A percentile compares a stretch with the other conserved stretches of the same genome.
Conservation (phyloP, 2,888 invertebrate genomes). For the Parasteatoda lunata region DNA sequence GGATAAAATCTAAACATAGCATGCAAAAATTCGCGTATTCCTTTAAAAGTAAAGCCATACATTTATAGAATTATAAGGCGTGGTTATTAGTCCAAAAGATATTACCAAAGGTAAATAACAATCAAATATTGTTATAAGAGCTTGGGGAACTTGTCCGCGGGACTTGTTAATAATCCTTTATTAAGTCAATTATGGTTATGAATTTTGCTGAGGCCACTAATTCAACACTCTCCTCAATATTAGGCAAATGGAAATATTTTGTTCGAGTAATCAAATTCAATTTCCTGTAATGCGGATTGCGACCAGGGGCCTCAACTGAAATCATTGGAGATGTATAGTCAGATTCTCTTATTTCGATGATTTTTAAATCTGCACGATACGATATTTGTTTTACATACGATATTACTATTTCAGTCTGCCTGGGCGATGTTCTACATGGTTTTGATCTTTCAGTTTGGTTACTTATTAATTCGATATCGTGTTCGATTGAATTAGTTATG, state of each 20-base stretch:
- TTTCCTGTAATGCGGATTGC: not conserved
- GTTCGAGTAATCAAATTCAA: not conserved
- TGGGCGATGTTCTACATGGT: constrained; percentile 5
- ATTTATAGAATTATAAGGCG: not conserved
- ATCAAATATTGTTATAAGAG: not conserved
- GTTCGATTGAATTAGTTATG: not conserved
- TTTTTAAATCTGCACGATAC: too few relatives aligned
- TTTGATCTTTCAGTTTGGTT: not conserved
- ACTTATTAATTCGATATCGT: not conserved
- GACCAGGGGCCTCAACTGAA: not conserved
- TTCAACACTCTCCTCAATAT: not conserved
- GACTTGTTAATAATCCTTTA: constrained; percentile 6
- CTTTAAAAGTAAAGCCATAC: not conserved
- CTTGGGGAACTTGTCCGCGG: not conserved
- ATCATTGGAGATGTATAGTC: constrained; percentile 10
- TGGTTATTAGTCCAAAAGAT: not conserved
- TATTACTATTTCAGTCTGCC: constrained; percentile 13
- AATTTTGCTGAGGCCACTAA: not conserved
- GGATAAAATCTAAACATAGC: not conserved
- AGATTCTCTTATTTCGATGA: not conserved
- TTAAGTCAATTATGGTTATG: not conserved
- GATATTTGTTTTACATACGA: not conserved
- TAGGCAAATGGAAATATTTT: not conserved
- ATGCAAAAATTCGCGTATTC: not conserved
- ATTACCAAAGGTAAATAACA: not conserved